phyloP scores from a whole-genome alignment of 2,797 vertebrate species.

The Spheniscus humboldti region DNA sequence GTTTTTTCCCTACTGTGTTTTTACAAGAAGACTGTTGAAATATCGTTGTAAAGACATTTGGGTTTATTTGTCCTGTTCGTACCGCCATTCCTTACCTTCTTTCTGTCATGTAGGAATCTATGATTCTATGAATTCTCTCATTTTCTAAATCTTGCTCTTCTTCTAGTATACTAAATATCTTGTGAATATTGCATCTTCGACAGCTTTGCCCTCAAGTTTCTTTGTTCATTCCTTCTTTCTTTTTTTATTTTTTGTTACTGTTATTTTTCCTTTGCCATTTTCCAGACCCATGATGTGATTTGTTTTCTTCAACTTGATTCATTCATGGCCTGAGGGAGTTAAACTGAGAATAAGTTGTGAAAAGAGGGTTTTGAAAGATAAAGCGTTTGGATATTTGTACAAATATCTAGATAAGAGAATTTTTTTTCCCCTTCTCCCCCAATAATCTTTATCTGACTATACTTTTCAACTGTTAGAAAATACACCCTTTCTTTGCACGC shows the following conservation, averaged over 20 bases:
- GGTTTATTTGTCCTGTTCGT: not conserved
- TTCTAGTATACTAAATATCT: not conserved
- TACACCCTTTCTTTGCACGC: not conserved
- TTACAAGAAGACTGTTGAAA: not conserved
- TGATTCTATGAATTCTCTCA: not conserved
- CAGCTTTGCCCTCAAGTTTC: not conserved
- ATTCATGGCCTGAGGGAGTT: not conserved
- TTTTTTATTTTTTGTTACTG: not conserved
- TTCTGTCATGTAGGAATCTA: accelerated
- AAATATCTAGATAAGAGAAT: not conserved
- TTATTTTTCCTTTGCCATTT: not conserved
- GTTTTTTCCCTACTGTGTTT: not conserved
- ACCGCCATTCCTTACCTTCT: not conserved
- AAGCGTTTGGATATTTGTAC: not conserved
- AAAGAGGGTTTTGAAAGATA: not conserved
- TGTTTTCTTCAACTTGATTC: not conserved
- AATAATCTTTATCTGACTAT: not conserved
- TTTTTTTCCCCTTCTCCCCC: accelerated
- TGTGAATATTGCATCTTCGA: not conserved
- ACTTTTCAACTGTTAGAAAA: not conserved
- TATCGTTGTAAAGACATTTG: not conserved
- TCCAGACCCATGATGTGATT: not conserved
- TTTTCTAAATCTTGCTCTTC: not conserved
- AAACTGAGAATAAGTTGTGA: not conserved
- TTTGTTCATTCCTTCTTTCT: not conserved